A percentile compares a stretch with the other conserved stretches of the same genome.
Conservation (phyloP, 2,888 invertebrate genomes). For the Lottia gigantea region DNA sequence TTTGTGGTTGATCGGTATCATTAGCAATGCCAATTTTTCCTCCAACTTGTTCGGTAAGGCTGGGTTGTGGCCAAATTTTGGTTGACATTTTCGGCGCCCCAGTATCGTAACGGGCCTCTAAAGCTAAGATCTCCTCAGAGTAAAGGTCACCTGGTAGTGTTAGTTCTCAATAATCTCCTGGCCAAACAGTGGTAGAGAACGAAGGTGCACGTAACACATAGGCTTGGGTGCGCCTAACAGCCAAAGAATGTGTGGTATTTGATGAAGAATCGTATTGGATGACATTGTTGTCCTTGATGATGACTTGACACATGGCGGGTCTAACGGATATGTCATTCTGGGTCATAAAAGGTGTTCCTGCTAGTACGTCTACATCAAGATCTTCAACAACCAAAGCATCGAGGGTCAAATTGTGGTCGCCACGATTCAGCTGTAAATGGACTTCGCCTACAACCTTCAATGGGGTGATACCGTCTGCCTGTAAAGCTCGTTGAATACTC, state of each 20-base stretch:
- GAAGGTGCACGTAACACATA: slow-evolving; percentile 16
- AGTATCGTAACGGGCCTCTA: not conserved
- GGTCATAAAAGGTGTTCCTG: slow-evolving; percentile 32
- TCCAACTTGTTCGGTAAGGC: slow-evolving; percentile 20
- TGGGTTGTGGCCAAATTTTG: slow-evolving; percentile 12
- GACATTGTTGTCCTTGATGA: slow-evolving; percentile 16
- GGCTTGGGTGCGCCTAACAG: slow-evolving; percentile 23
- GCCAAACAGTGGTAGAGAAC: slow-evolving; percentile 17
- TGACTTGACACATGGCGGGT: slow-evolving; percentile 25
- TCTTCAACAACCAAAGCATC: slow-evolving; percentile 33
- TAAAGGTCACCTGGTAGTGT: not conserved
- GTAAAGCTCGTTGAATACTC: slow-evolving; percentile 16
- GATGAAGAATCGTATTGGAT: slow-evolving; percentile 14
- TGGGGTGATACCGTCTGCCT: slow-evolving; percentile 25
- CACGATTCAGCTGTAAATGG: not conserved
- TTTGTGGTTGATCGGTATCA: slow-evolving; percentile 18
- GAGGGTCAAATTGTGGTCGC: slow-evolving; percentile 9
- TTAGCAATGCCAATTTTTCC: slow-evolving; percentile 23
- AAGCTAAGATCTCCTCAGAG: not conserved
- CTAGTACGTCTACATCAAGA: slow-evolving; percentile 28
- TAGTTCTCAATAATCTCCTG: slow-evolving; percentile 22
- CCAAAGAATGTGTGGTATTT: not conserved
- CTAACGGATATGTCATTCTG: slow-evolving; percentile 31
- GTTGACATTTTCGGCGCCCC: not conserved
- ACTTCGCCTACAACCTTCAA: slow-evolving; percentile 22